A percentile compares a stretch with the other conserved stretches of the same genome.
Conservation (phyloP, 1,140 invertebrate species). For the Panulirus ornatus region DNA sequence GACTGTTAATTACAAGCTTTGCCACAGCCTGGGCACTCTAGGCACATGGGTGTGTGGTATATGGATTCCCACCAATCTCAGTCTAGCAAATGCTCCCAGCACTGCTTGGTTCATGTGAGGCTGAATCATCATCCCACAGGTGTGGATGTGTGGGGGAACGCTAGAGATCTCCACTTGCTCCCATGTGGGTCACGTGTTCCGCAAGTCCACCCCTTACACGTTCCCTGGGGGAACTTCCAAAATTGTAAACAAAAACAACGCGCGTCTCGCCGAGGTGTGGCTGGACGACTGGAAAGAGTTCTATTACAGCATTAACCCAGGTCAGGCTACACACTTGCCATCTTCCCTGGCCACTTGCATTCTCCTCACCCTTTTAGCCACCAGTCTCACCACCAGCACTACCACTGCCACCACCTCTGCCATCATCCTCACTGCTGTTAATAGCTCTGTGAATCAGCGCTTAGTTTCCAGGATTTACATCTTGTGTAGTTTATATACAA, state of each 20-base stretch:
- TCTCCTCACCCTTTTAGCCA: background rate
- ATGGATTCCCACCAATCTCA: slow-evolving; percentile 31
- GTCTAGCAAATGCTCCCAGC: slow-evolving; percentile 11
- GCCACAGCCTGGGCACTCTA: slow-evolving; percentile 38
- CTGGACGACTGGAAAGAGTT: slow-evolving; percentile 98
- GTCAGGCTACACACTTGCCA: slow-evolving; percentile 80
- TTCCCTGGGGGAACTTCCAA: slow-evolving; percentile 98
- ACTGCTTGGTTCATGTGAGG: slow-evolving; percentile 42
- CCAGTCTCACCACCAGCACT: background rate
- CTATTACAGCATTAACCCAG: slow-evolving; percentile 99
- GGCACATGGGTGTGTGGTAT: slow-evolving; percentile 16
- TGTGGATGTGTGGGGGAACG: slow-evolving; percentile 97
- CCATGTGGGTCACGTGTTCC: slow-evolving; percentile 97
- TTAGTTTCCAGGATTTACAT: no score
- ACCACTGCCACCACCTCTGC: background rate
- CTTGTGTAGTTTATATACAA: no score
- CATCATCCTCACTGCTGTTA: background rate
- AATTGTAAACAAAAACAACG: slow-evolving; percentile 99
- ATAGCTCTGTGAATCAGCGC: no score
- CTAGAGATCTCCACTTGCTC: slow-evolving; percentile 95
- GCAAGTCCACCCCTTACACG: slow-evolving; percentile 99
- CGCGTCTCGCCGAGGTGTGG: slow-evolving; percentile 97
- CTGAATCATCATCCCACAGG: slow-evolving; percentile 81
- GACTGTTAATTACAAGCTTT: slow-evolving; percentile 35
- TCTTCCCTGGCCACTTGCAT: slow-evolving; percentile 4